A percentile compares a stretch with the other conserved stretches of the same genome.
phyloP scores from a whole-genome alignment of 1,140 invertebrate genomes.

The Steinernema khuongi region DNA sequence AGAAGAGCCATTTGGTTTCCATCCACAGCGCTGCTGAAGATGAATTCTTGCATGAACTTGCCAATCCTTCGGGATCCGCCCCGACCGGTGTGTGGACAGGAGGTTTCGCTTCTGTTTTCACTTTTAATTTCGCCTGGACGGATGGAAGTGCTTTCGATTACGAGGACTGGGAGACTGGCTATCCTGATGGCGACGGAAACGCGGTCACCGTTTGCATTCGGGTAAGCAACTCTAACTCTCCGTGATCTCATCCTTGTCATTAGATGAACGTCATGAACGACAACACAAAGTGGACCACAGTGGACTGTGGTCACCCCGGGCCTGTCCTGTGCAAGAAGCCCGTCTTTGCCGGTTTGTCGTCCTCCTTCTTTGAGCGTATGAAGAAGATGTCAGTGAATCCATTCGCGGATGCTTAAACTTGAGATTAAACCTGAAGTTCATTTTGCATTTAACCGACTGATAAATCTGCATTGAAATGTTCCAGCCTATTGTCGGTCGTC shows the following conservation, averaged over 20 bases:
- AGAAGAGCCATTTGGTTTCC: background rate
- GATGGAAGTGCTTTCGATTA: background rate
- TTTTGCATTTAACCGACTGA: too few relatives aligned
- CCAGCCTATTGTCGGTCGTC: too few relatives aligned
- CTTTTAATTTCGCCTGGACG: background rate
- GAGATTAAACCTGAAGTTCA: too few relatives aligned
- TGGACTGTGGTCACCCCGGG: background rate
- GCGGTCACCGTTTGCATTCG: background rate
- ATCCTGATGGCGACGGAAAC: background rate
- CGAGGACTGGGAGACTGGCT: background rate
- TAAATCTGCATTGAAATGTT: too few relatives aligned
- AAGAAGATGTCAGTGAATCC: conserved; percentile 9
- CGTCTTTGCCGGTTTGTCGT: background rate
- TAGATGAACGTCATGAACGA: too few relatives aligned
- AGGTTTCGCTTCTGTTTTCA: background rate
- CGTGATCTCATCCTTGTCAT: too few relatives aligned
- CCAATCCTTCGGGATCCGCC: background rate
- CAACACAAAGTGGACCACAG: background rate
- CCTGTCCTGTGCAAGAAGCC: background rate
- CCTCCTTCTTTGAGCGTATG: conserved; percentile 6
- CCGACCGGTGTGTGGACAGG: background rate
- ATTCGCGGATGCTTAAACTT: background rate
- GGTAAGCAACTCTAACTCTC: too few relatives aligned
- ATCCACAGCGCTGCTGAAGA: background rate
- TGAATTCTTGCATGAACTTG: background rate